Evolutionary conservation across 2,888 invertebrate species (phyloP).

Genomic region (Salpingus planirostris): DNA sequence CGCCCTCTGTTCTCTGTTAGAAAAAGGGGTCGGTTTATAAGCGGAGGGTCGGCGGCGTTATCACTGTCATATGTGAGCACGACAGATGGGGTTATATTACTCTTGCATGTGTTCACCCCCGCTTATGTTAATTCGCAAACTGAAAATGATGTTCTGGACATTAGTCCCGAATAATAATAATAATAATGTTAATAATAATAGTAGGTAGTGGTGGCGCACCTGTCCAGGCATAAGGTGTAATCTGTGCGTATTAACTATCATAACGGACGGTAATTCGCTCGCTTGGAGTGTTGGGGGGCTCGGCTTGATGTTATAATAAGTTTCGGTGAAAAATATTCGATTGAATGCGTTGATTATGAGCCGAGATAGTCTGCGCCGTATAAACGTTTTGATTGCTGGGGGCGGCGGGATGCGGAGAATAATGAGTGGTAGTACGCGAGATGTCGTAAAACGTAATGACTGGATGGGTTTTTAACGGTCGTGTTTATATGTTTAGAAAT

Average conservation of each 20-base stretch:
- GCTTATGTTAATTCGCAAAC: conserved; percentile 25
- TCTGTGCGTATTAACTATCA: too few species aligned
- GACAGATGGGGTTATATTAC: conserved; percentile 12
- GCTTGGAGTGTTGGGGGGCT: too few species aligned
- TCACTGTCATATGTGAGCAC: conserved; percentile 11
- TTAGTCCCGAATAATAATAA: conserved; percentile 12
- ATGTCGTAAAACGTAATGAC: conserved; percentile 14
- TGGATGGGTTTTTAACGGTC: conserved; percentile 14
- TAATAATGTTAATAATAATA: too few species aligned
- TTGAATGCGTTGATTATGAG: too few species aligned
- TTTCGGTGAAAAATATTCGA: too few species aligned
- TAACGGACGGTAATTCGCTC: too few species aligned
- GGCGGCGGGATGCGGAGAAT: too few species aligned
- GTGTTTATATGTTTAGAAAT: conserved; percentile 16
- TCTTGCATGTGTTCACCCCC: conserved; percentile 18
- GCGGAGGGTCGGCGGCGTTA: conserved; percentile 6
- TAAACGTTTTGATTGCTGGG: too few species aligned
- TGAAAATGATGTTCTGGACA: conserved; percentile 20
- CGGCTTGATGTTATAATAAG: too few species aligned
- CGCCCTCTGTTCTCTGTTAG: too few species aligned
- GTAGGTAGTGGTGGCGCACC: conserved; percentile 8
- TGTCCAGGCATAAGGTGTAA: conserved; percentile 4
- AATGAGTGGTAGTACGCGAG: too few species aligned
- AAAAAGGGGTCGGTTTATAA: neutral
- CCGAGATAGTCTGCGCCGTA: too few species aligned